Base-by-base conservation (phyloP, 2,888 invertebrate species). In the Seladonia tumulorum region DNA sequence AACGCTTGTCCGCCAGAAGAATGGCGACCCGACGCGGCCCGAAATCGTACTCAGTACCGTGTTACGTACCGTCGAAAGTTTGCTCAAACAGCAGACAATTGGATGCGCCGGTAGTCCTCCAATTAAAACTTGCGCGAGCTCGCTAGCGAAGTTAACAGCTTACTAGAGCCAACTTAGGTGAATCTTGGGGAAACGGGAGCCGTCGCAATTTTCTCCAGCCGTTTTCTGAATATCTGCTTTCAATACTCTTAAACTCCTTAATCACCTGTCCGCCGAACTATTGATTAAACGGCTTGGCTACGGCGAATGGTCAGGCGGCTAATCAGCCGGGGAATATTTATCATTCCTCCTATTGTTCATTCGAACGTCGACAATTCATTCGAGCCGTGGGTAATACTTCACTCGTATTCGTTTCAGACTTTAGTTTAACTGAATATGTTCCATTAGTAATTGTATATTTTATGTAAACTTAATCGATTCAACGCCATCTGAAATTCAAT, bases 111-210 rank as follows among this genome's bases (percentile, higher is more conserved):
- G 49, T 18, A 29, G 49, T 53, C 29, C 68, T 49, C 68, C 76
- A 76, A 76, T 76, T 76, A 76, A 76, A 76, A 76, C 35, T 76
- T 76, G 35, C n/a, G 47, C 53, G 16, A 66, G 45, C 7, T 35
- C 35, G 10, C 35, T 68, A 35, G 18, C 35, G 68, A 39, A 68
- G 35, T 68, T 68, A 68, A 68, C n/a, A 45, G 10, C 68, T 49
- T 49, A 53, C 76, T 42, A 70, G 68, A 39, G 68, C 68, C 42
- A 45, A 70, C 70, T 70, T n/a, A 7, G 45, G 45, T 10, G 68
- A 39, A 68, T 68, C 66, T 68, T 68, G 35, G 35, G 18, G 4
- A 5, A 68, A 68, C 66, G 29, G 66, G 39, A 66, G 18, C 10
- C 10, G 66, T 68, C 66, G 35, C 39, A 22, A 29, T 68, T 68